Conservation (phyloP, 2,888 invertebrate genomes). For the Lacanobia wlatinum region DNA sequence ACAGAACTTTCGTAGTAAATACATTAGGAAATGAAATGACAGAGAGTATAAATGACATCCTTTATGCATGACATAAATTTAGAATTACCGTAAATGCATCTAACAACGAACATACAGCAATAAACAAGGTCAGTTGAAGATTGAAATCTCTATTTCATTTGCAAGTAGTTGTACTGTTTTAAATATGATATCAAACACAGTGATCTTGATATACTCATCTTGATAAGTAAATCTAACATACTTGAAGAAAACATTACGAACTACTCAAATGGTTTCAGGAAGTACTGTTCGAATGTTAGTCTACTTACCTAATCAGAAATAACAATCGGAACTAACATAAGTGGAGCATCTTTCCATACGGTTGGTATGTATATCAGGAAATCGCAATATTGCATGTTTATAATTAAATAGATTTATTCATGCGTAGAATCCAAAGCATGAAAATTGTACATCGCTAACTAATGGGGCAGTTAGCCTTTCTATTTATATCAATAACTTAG, state of each 20-base stretch:
- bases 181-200: constrained; percentile 8
- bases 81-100: constrained; percentile 6
- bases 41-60: background rate
- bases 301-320: constrained; percentile 51
- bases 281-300: constrained; percentile 30
- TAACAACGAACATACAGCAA: background rate
- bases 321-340: constrained; percentile 40
- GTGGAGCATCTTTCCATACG: constrained; percentile 54
- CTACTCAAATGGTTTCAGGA: background rate
- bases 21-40: background rate
- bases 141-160: constrained; percentile 20
- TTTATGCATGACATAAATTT: background rate
- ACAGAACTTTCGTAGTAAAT: background rate
- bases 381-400: constrained; percentile 58
- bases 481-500: constrained; percentile 62
- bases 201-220: constrained; percentile 12
- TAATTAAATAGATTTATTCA: constrained; percentile 51
- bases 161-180: constrained; percentile 8
- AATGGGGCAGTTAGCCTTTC: constrained; percentile 58
- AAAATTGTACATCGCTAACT: constrained; percentile 45
- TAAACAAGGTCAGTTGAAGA: constrained; percentile 21
- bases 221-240: constrained; percentile 1
- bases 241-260: constrained; percentile 15
- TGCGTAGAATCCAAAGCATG: constrained; percentile 58
- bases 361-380: constrained; percentile 55